phyloP scores from a whole-genome alignment of 2,888 invertebrate species.

The Drosophila prostipennis region DNA sequence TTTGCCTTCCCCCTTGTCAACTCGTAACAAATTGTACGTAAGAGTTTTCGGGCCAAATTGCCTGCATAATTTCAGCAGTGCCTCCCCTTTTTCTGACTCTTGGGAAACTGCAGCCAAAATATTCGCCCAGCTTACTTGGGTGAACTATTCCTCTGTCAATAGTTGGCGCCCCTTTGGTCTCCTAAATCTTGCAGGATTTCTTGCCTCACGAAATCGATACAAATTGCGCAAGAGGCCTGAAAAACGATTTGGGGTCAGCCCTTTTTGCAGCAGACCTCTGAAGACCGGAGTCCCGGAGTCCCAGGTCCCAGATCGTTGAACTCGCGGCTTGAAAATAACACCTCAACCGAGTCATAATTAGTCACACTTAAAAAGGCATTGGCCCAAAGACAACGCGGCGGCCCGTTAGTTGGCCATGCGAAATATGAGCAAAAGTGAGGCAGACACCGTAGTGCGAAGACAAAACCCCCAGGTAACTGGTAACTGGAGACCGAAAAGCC shows the following conservation, averaged over 20 bases:
- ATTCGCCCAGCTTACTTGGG: slow-evolving; percentile 60
- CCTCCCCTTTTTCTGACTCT: not conserved
- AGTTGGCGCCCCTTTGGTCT: slow-evolving; percentile 2
- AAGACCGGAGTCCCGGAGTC: not conserved
- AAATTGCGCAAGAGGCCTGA: slow-evolving; percentile 37
- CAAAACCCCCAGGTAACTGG: slow-evolving; percentile 52
- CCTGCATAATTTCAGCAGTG: slow-evolving; percentile 66
- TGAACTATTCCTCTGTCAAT: slow-evolving; percentile 4
- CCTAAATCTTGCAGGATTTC: slow-evolving; percentile 31
- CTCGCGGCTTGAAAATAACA: slow-evolving; percentile 45
- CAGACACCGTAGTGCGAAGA: slow-evolving; percentile 33
- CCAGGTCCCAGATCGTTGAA: slow-evolving; percentile 51
- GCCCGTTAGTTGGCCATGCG: slow-evolving; percentile 67
- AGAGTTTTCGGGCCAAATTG: slow-evolving; percentile 59
- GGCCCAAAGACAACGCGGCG: slow-evolving; percentile 61
- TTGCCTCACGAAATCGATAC: slow-evolving; percentile 59
- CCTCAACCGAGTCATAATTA: slow-evolving; percentile 66
- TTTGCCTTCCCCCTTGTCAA: slow-evolving; percentile 6
- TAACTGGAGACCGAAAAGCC: slow-evolving; percentile 54
- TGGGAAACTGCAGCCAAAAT: slow-evolving; percentile 56
- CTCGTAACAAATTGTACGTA: slow-evolving; percentile 56
- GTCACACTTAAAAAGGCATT: slow-evolving; percentile 79
- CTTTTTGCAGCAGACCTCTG: not conserved
- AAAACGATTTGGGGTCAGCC: slow-evolving; percentile 37
- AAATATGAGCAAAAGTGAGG: slow-evolving; percentile 62